Evolutionary conservation across 2,113 vertebrate genomes (phyloP).

Genomic region (Callipepla squamata): DNA sequence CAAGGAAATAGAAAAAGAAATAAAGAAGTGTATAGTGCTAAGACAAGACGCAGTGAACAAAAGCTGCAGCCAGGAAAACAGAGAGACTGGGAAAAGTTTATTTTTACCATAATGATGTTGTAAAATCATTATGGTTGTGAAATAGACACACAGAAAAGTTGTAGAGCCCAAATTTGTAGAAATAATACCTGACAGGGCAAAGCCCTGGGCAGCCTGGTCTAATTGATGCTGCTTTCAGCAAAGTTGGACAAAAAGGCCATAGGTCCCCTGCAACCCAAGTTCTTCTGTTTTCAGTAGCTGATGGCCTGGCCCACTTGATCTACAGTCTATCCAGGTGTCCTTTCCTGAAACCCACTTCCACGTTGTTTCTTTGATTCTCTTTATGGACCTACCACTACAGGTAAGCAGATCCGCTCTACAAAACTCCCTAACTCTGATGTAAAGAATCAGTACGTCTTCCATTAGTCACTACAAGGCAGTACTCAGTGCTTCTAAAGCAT

Average conservation of each 20-base stretch:
- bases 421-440: background rate
- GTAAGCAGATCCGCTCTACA: background rate
- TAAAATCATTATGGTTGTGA: background rate
- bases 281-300: background rate
- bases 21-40: background rate
- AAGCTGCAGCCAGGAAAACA: background rate
- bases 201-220: background rate
- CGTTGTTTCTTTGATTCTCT: background rate
- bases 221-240: background rate
- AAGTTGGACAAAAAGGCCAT: background rate
- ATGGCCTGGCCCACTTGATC: background rate
- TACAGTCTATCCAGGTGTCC: background rate
- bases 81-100: background rate
- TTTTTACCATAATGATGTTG: background rate
- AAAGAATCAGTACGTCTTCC: background rate
- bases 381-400: background rate
- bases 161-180: background rate
- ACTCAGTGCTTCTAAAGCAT: background rate
- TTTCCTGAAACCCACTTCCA: background rate
- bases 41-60: background rate
- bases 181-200: background rate
- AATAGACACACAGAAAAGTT: background rate
- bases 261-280: background rate
- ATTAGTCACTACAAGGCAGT: background rate
- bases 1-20: background rate